Percentiles rank a stretch among this genome's conserved stretches.
Evolutionary conservation across 30 jellyfish, hydroid and myxozoan genomes (phyloP).

Genomic region (Hydractinia symbiolongicarpus): DNA sequence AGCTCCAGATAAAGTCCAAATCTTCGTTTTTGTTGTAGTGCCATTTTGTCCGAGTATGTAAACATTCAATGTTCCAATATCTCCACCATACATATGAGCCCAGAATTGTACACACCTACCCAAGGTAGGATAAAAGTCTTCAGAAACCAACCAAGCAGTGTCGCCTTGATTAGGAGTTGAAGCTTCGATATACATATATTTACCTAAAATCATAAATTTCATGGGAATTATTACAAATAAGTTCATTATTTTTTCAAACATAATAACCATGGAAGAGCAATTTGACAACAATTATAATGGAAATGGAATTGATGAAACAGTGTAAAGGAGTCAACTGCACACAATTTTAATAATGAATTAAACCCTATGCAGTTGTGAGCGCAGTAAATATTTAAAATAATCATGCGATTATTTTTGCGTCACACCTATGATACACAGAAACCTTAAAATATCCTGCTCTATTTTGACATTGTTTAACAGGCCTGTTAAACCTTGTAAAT

Average conservation of each 20-base stretch:
- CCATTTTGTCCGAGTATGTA: conserved; percentile 75
- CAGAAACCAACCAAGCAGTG: conserved; percentile 83
- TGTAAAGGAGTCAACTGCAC: no score
- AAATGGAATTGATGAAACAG: no score
- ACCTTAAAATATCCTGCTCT: no score
- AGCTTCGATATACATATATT: conserved; percentile 78
- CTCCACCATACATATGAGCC: conserved; percentile 91
- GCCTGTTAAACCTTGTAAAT: no score
- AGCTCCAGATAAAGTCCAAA: conserved; percentile 78
- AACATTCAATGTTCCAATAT: conserved; percentile 76
- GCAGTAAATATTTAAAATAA: not conserved
- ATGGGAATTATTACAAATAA: not conserved
- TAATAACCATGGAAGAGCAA: not conserved
- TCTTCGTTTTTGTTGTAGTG: conserved; percentile 38
- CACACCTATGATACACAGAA: not conserved
- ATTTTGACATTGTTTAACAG: no score
- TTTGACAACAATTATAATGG: not conserved
- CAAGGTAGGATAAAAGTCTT: conserved; percentile 81
- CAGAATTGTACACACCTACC: conserved; percentile 94
- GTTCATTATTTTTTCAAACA: not conserved
- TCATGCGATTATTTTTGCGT: not conserved
- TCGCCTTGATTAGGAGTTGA: conserved; percentile 69
- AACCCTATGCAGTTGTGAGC: not conserved
- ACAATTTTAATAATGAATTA: no score
- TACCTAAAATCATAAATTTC: conserved; percentile 33